A percentile compares a stretch with the other conserved stretches of the same genome.
Conservation (phyloP, 2,797 vertebrate species). For the Catharus ustulatus region DNA sequence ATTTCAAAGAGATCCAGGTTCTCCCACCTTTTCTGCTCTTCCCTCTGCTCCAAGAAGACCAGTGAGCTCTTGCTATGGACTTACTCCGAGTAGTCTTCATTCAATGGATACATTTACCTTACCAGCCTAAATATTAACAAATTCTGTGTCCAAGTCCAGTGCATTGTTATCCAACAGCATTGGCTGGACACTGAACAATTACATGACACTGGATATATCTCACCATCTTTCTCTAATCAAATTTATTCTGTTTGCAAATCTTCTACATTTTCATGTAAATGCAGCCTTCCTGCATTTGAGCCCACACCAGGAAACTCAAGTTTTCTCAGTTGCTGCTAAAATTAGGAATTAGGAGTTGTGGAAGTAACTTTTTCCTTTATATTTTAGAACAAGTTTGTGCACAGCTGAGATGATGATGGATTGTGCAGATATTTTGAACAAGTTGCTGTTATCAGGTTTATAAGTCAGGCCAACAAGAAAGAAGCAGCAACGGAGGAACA, state of each 20-base stretch:
- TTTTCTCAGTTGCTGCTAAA: not conserved
- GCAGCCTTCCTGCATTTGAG: accelerated
- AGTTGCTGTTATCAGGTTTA: not conserved
- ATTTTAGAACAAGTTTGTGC: not conserved
- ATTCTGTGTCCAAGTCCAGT: not conserved
- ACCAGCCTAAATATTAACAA: not conserved
- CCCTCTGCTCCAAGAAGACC: not conserved
- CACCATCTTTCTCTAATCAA: not conserved
- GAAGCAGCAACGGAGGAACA: not conserved
- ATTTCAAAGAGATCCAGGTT: not conserved
- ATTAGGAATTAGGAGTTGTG: not conserved
- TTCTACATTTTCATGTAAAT: not conserved
- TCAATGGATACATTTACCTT: not conserved
- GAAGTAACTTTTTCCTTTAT: not conserved
- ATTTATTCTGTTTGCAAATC: not conserved
- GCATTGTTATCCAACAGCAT: not conserved
- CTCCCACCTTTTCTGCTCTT: not conserved
- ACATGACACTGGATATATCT: accelerated
- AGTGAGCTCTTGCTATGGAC: not conserved
- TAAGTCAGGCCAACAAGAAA: not conserved
- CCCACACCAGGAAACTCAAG: not conserved
- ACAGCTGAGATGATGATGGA: not conserved
- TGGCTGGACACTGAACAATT: not conserved
- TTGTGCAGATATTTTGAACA: not conserved
- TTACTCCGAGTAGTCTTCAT: not conserved